Base-by-base conservation (phyloP, 1,140 invertebrate species). In the Bradysia coprophila region DNA sequence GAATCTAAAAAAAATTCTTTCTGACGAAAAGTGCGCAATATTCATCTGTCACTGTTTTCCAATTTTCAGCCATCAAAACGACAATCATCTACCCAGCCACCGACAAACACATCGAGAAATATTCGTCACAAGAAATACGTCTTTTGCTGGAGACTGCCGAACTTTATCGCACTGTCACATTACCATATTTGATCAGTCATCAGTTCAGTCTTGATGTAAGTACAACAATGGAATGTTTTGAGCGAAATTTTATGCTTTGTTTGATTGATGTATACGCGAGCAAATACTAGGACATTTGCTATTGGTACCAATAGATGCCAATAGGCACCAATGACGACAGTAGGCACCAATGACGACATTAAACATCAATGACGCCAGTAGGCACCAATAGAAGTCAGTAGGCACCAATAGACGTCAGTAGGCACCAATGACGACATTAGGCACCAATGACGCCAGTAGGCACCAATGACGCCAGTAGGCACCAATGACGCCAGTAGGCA, bases 61-160 rank as follows among this genome's bases (percentile, higher is more conserved):
- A 31, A n/a, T 38, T 68, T 62, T 10, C 60, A 91, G 85, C 68
- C 51, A 64, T 93, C 1, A 88, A 87, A 55, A 73, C 78, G 2
- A 87, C 81, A 3, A 67, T 95, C 19, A 89, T 97, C 45, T 81
- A 85, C 65, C 94, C 94, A 11, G 92, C 92, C 0, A 88, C 87
- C 18, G 73, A 85, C 15, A 89, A 91, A 52, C 91, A 95, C 53
- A 79, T 97, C 32, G 62, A 76, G 4, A 95, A 95, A 55, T 97
- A 83, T 62, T 71, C 70, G 16, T 61, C 66, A 34, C 80, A 88
- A 52, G 69, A 77, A 40, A 56, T 71, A 10, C 75, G 78, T 56
- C 58, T 95, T 11, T 65, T 97, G 4, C 62, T 77, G 45, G 93
- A 98, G 66, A 93, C 89, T 5, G 71, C 78, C 37, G 75, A 83